phyloP scores from a whole-genome alignment of 1,140 invertebrate species.

The Drosophila arizonae region DNA sequence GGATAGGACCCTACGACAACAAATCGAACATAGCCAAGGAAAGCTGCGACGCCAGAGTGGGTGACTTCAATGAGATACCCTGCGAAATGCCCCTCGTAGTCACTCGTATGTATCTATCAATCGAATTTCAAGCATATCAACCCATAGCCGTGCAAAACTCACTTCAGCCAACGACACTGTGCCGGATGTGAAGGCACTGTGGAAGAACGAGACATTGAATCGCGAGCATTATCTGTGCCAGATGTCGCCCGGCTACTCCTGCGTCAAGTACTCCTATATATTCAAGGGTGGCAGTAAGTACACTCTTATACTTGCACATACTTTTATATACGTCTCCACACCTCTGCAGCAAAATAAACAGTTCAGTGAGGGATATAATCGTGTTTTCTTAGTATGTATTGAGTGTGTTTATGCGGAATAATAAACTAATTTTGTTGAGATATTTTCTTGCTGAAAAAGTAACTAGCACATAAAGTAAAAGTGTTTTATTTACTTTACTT shows the following conservation, averaged over 20 bases:
- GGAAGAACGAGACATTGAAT: constrained; percentile 52
- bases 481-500: too few relatives aligned
- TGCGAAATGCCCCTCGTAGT: constrained; percentile 65
- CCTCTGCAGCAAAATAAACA: not conserved
- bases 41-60: constrained; percentile 59
- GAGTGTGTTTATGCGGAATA: too few relatives aligned
- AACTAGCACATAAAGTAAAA: too few relatives aligned
- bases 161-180: constrained; percentile 64
- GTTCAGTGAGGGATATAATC: not conserved
- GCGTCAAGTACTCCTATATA: constrained; percentile 77
- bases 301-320: not conserved
- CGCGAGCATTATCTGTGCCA: constrained; percentile 63
- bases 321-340: not conserved
- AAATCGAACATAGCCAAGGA: constrained; percentile 58
- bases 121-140: not conserved
- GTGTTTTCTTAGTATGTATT: too few relatives aligned
- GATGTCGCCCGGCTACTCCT: constrained; percentile 62
- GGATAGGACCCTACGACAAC: constrained; percentile 72
- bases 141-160: not conserved
- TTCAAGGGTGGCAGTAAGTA: constrained; percentile 75
- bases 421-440: too few relatives aligned
- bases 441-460: too few relatives aligned
- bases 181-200: constrained; percentile 68
- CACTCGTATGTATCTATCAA: constrained; percentile 49
- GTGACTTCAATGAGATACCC: constrained; percentile 69